Percentiles rank a stretch among this genome's conserved stretches.
These are phyloP conservation scores for Ptychochromis oligacanthus DNA, from an alignment of 2,113 vertebrate genomes.

Conservation along the genomic window DNA sequence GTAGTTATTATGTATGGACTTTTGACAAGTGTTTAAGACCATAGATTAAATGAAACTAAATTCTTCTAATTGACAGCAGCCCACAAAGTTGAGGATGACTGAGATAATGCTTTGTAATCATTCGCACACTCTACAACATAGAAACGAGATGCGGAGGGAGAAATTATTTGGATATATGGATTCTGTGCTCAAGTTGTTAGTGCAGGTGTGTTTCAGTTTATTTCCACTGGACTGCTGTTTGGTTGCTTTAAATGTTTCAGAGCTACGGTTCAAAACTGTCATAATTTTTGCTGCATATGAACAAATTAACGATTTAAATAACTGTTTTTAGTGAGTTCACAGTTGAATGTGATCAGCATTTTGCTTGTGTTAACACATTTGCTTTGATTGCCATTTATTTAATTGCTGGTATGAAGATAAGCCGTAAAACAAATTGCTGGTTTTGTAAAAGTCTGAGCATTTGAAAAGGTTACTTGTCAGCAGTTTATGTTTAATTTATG, in stretches of 20 bases:
- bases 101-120: neutral
- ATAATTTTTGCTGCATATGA: neutral
- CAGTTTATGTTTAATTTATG: neutral
- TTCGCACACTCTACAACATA: neutral
- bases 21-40: neutral
- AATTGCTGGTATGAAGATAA: neutral
- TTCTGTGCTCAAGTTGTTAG: neutral
- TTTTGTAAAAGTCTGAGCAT: neutral
- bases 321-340: neutral
- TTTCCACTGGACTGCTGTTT: neutral
- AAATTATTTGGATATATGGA: neutral
- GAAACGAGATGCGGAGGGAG: neutral
- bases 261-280: neutral
- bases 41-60: neutral
- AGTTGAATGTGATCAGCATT: neutral
- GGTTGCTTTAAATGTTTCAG: neutral
- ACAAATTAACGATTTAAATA: neutral
- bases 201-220: neutral
- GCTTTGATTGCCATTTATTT: neutral
- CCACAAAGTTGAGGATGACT: neutral
- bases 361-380: neutral
- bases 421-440: neutral
- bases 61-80: neutral
- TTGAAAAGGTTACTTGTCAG: conserved; percentile 1
- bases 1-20: neutral